Evolutionary conservation across 1,140 invertebrate genomes (phyloP).

Genomic region (Mactra quadrangularis): DNA sequence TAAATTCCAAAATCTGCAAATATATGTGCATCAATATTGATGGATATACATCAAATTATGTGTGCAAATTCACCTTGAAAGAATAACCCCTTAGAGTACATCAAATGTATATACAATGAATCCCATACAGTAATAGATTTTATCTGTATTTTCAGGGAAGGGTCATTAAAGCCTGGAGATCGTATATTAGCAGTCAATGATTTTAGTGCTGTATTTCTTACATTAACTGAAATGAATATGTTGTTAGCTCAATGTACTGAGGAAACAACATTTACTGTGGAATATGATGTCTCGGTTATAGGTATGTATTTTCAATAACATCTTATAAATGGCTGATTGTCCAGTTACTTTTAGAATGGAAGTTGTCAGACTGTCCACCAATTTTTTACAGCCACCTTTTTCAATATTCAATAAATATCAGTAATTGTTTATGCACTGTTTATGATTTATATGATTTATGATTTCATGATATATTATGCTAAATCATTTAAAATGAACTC

Average conservation of each 20-base stretch:
- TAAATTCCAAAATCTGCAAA: no score
- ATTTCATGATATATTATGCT: no score
- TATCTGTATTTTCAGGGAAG: constrained; percentile 84
- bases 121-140: no score
- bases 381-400: no score
- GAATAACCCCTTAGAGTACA: no score
- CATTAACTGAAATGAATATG: constrained; percentile 84
- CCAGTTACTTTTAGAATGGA: background rate
- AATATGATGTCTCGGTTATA: constrained; percentile 95
- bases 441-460: background rate
- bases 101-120: no score
- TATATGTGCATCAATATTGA: no score
- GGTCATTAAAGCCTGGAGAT: constrained; percentile 91
- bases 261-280: constrained; percentile 86
- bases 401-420: background rate
- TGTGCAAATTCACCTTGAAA: no score
- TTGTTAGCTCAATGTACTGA: constrained; percentile 82
- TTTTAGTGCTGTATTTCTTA: constrained; percentile 84
- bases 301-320: constrained; percentile 75
- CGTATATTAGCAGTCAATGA: constrained; percentile 94
- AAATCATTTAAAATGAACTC: no score
- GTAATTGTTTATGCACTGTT: background rate
- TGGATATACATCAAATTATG: no score
- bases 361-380: no score
- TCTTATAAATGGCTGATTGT: background rate